These are phyloP conservation scores for Catagonus wagneri DNA, from an alignment of 2,113 vertebrate genomes.

Conservation along the genomic window DNA sequence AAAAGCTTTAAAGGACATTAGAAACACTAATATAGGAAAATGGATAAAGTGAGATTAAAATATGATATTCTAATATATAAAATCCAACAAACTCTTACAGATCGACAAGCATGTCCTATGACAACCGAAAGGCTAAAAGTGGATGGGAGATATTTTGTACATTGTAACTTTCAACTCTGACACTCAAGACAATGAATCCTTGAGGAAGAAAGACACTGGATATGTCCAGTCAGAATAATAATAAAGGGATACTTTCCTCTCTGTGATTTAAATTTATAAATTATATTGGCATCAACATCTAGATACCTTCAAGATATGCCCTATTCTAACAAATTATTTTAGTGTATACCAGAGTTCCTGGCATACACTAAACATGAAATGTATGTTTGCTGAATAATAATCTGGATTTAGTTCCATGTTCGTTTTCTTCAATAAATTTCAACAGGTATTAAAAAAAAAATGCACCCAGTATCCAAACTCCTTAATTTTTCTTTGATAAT, in stretches of 20 bases:
- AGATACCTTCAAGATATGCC: background rate
- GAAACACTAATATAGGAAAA: background rate
- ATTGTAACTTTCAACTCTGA: background rate
- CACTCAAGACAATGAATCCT: background rate
- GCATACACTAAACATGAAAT: background rate
- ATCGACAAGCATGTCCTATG: background rate
- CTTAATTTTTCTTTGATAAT: background rate
- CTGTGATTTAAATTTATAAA: background rate
- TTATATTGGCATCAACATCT: background rate
- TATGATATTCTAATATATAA: background rate
- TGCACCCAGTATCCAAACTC: background rate
- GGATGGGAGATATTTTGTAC: rapidly evolving
- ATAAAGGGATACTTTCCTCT: background rate
- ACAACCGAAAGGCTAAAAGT: background rate
- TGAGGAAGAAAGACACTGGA: background rate
- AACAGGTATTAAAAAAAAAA: background rate
- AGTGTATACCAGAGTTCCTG: background rate
- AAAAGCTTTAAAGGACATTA: background rate
- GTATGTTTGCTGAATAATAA: background rate
- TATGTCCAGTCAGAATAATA: background rate
- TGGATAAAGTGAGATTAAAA: background rate
- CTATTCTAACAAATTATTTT: background rate
- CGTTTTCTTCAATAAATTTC: background rate
- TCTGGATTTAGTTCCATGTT: background rate
- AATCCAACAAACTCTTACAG: background rate